A percentile compares a stretch with the other conserved stretches of the same genome.
These are phyloP conservation scores for Neomonachus schauinslandi DNA, from an alignment of 2,113 vertebrate species.

Conservation along the genomic window DNA sequence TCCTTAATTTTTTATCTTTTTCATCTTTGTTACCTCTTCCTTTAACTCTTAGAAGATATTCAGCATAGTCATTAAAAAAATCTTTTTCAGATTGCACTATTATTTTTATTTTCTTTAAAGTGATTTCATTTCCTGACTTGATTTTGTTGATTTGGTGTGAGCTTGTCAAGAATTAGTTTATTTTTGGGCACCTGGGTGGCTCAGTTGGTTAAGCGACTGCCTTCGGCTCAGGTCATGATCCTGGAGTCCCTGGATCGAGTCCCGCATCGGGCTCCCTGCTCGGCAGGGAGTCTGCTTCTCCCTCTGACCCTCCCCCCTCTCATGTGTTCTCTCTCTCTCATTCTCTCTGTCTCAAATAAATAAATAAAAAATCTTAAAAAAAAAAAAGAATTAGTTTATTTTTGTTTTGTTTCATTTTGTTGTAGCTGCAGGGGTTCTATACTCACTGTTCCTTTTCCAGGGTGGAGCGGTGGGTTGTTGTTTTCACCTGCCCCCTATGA, in stretches of 20 bases:
- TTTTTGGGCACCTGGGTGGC: no score
- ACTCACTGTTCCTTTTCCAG: fast-evolving
- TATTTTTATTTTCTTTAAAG: background rate
- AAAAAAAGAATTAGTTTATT: background rate
- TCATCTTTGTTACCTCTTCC: background rate
- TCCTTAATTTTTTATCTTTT: background rate
- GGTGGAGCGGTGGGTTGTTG: no score
- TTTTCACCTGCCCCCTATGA: background rate
- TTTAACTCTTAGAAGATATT: constrained; percentile 1
- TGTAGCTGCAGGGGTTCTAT: fast-evolving
- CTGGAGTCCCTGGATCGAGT: no score
- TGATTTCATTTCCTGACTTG: background rate
- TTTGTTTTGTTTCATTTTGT: background rate
- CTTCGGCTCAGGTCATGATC: no score
- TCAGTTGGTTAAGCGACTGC: no score
- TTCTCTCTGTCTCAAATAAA: no score
- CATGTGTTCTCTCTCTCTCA: no score
- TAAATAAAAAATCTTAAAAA: no score
- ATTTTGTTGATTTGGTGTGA: background rate
- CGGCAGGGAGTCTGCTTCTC: no score
- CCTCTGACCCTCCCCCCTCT: no score
- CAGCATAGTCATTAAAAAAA: background rate
- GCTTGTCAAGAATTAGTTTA: background rate
- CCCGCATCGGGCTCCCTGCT: no score
- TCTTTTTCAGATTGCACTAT: background rate